Base-by-base conservation (phyloP, 1,140 invertebrate species). In the Drosophila santomea region DNA sequence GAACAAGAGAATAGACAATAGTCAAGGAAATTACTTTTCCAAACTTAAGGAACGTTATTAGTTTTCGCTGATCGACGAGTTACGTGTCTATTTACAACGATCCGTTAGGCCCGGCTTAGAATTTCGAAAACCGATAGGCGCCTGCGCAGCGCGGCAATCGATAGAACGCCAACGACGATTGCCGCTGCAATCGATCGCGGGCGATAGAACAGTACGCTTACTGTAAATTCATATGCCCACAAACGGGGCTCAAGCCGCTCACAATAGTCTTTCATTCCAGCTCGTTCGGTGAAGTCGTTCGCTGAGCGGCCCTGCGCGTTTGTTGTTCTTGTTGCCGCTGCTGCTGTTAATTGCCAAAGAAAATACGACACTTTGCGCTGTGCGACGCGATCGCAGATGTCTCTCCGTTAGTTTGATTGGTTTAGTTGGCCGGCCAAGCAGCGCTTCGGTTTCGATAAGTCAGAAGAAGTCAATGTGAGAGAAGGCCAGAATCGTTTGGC, bases 341-440 rank as follows among this genome's bases (percentile, higher is more conserved):
- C 17, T 74, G 57, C 25, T 71, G 68, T 62, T 62, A 51, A 74
- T 55, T 74, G 69, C 48, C 71, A 54, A 75, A 64, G 41, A 55
- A 44, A 64, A 66, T 51, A 75, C 41, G 32, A 64, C 32, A 48
- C 17, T 39, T 44, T 38, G 20, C 52, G 52, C 41, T 51, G 25
- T 44, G 50, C 43, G 71, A 50, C 50, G 32, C 25, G 71, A 63
- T 55, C 50, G 32, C 25, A 25, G 25, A 25, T 20, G 20, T 25
- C 25, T 25, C 25, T 25, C 25, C 4, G 23, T 54, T 23, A 23
- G 23, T 44, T 47, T 25, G 8, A 8, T 23, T 20, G 20, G 44
- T 14, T 45, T 15, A 32, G 28, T 28, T 28, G 7, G 8, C 7
- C 4, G 25, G 25, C 28, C 32, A 32, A 32, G 32, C 32, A 32